Percentiles rank a stretch among this genome's conserved stretches.
These are phyloP conservation scores for Nettapus auritus DNA, from an alignment of 2,113 vertebrate species.

Conservation along the genomic window DNA sequence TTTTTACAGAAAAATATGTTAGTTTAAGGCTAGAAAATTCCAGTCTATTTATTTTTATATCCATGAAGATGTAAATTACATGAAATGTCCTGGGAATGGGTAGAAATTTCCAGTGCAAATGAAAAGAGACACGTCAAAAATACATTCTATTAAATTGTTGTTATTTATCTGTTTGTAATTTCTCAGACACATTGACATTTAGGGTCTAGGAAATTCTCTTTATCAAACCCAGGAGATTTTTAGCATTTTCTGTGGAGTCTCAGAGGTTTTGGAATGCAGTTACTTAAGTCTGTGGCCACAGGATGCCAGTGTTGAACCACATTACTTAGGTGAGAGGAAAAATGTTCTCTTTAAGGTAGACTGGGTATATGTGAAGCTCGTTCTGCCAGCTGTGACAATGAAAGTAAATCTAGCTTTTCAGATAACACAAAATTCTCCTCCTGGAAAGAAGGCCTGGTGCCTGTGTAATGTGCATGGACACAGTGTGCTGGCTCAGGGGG, in stretches of 20 bases:
- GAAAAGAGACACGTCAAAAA: neutral
- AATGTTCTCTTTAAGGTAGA: constrained; percentile 59
- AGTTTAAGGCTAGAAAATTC: neutral
- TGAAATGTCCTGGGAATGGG: neutral
- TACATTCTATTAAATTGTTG: neutral
- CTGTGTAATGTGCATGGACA: neutral
- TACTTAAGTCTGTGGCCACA: constrained; percentile 74
- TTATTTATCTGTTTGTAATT: neutral
- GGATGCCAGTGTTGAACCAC: constrained; percentile 83
- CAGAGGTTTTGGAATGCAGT: neutral
- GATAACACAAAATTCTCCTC: neutral
- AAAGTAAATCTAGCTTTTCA: constrained; percentile 41
- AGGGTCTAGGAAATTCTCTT: neutral
- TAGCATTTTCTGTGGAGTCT: constrained; percentile 2
- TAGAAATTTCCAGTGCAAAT: neutral
- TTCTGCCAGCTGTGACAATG: constrained; percentile 35
- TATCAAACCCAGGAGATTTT: neutral
- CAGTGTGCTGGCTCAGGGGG: neutral
- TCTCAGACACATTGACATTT: neutral
- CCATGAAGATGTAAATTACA: neutral
- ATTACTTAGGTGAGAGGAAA: constrained; percentile 25
- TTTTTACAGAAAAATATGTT: neutral
- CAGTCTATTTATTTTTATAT: neutral
- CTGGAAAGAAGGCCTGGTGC: neutral
- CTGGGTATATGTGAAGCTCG: constrained; percentile 6